A percentile compares a stretch with the other conserved stretches of the same genome.
Evolutionary conservation across 2,888 invertebrate genomes (phyloP).

Genomic region (Platynereis dumerilii): DNA sequence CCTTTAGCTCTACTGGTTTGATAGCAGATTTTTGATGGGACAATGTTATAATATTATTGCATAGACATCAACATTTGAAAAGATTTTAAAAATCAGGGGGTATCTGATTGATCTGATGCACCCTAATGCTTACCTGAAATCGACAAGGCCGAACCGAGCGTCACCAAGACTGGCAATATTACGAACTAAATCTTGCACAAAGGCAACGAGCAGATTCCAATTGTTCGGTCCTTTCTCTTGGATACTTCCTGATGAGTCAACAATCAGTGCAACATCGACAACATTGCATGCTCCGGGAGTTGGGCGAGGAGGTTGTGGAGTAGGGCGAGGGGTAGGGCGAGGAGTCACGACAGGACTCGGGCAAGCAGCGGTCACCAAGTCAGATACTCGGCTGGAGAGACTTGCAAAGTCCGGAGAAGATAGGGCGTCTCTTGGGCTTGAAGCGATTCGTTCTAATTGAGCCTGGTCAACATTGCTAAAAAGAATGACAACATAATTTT

Average conservation of each 20-base stretch:
- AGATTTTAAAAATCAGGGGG: too few relatives aligned
- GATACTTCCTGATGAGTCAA: constrained; percentile 6
- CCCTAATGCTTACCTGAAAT: background rate
- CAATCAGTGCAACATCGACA: background rate
- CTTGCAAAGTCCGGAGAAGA: background rate
- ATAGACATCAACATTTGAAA: too few relatives aligned
- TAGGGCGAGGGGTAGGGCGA: background rate
- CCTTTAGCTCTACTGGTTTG: too few relatives aligned
- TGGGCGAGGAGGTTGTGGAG: background rate
- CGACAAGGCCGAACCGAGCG: background rate
- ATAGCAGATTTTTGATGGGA: too few relatives aligned
- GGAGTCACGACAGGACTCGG: background rate
- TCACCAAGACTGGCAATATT: background rate
- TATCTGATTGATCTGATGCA: too few relatives aligned
- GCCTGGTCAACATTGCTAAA: background rate
- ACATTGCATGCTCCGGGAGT: background rate
- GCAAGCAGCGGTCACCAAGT: constrained; percentile 3
- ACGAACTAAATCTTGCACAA: background rate
- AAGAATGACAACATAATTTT: too few relatives aligned
- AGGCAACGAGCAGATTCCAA: background rate
- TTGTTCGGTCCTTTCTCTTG: constrained; percentile 4
- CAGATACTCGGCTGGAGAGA: background rate
- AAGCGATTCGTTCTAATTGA: background rate
- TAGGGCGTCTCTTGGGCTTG: background rate
- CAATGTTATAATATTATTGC: too few relatives aligned